These are phyloP conservation scores for Frankliniella fusca DNA, from an alignment of 2,888 invertebrate species.

Conservation along the genomic window DNA sequence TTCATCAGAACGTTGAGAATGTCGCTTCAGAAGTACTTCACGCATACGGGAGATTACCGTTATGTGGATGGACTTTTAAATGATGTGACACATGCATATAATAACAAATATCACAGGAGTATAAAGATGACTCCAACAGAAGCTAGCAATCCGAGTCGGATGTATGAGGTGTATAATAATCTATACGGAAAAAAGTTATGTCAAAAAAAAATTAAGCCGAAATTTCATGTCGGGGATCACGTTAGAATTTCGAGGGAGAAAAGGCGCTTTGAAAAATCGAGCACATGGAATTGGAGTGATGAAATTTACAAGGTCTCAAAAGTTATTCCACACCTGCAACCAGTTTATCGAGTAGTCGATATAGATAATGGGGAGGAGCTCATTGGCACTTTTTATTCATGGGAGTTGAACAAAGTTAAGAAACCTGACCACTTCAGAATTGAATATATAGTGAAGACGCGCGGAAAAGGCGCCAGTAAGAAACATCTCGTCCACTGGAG, in stretches of 20 bases:
- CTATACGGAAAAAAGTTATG: not conserved
- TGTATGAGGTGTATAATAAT: not conserved
- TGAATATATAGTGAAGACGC: not conserved
- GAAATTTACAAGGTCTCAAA: not conserved
- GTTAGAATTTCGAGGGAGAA: slow-evolving; percentile 7
- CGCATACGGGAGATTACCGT: not conserved
- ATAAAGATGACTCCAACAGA: not conserved
- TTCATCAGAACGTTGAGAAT: not conserved
- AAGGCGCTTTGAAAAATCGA: not conserved
- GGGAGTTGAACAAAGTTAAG: not conserved
- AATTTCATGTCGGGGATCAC: not conserved
- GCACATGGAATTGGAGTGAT: not conserved
- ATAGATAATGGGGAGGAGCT: not conserved
- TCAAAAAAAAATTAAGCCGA: not conserved
- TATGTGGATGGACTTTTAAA: not conserved
- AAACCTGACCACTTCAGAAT: not conserved
- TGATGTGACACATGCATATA: not conserved
- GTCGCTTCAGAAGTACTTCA: not conserved
- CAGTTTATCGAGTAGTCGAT: not conserved
- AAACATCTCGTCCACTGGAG: not conserved
- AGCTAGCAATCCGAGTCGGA: not conserved
- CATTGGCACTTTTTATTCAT: not conserved
- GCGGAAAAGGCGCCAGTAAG: not conserved
- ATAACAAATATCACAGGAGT: not conserved
- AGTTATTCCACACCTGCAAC: not conserved